phyloP scores from a whole-genome alignment of 2,113 vertebrate genomes.

The Pteronura brasiliensis region DNA sequence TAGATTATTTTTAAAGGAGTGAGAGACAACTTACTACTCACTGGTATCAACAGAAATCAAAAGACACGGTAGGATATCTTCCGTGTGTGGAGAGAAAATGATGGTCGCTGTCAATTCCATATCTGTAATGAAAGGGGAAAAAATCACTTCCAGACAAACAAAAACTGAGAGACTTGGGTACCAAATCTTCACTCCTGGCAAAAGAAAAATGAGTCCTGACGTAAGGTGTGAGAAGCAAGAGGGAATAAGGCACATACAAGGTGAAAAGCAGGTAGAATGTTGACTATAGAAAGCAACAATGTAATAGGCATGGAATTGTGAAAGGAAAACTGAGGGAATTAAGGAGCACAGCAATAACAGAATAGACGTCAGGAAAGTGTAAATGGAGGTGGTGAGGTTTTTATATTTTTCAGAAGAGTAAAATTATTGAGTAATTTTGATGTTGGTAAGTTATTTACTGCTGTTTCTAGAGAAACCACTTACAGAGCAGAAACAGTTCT shows the following conservation, averaged over 20 bases:
- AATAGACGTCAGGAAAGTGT: too few species aligned
- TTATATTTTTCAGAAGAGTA: constrained; percentile 12
- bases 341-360: neutral
- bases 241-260: neutral
- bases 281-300: neutral
- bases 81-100: neutral
- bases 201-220: neutral
- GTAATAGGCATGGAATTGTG: neutral
- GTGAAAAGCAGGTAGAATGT: neutral
- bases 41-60: neutral
- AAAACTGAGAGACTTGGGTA: neutral
- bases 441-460: constrained; percentile 8
- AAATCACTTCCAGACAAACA: neutral
- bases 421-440: constrained; percentile 21
- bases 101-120: neutral
- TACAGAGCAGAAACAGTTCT: neutral
- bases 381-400: neutral
- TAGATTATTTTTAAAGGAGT: neutral
- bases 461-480: constrained; percentile 21
- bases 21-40: neutral
- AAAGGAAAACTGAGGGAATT: neutral
- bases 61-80: neutral
- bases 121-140: neutral
- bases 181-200: neutral
- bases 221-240: neutral